Conservation (phyloP, 2,113 vertebrate species). For the Pteronura brasiliensis region DNA sequence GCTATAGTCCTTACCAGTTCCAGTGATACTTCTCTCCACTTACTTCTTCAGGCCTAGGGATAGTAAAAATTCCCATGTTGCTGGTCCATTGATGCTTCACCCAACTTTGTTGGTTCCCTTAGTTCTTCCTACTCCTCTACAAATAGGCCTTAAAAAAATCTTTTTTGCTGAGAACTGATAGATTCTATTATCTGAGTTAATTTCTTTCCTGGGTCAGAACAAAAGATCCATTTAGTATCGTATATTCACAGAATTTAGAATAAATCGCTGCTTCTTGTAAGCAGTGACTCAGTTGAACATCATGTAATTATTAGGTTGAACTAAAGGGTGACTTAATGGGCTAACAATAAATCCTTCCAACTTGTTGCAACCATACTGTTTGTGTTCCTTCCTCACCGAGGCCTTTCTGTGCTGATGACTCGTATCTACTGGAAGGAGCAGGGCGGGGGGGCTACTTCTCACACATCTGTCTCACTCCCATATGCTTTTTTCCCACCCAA, state of each 20-base stretch:
- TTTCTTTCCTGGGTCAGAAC: conserved; percentile 18
- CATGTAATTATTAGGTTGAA: background rate
- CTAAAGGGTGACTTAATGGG: background rate
- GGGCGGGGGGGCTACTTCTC: background rate
- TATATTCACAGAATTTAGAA: conserved; percentile 1
- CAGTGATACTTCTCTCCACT: background rate
- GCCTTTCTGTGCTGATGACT: background rate
- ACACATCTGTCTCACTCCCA: background rate
- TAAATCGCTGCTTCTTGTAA: background rate
- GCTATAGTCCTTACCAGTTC: background rate
- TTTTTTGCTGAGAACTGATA: background rate
- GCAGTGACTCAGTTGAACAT: background rate
- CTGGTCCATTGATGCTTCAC: background rate
- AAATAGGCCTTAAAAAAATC: background rate
- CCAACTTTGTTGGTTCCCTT: background rate
- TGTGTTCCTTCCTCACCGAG: background rate
- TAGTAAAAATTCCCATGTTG: background rate
- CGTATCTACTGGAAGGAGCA: background rate
- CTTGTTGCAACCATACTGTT: background rate
- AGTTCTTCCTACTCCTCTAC: background rate
- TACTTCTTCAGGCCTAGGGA: background rate
- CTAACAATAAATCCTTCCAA: background rate
- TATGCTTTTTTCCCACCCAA: background rate
- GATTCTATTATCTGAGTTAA: background rate
- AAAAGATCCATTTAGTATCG: background rate